Base-by-base conservation (phyloP, 2,888 invertebrate species). In the Apoderus coryli region DNA sequence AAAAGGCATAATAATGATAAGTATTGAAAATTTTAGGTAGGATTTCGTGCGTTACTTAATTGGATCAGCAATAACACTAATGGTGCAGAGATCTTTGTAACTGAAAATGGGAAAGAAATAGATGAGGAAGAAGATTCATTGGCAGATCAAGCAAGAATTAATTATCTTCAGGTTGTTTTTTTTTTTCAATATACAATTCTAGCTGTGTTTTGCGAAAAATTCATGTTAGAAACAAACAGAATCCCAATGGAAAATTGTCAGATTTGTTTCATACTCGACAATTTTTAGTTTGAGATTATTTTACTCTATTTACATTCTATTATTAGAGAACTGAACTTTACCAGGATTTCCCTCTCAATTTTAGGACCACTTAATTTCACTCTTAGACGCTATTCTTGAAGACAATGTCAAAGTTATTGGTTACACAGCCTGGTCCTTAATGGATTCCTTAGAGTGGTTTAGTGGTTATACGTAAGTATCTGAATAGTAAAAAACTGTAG, bases 381-480 rank as follows among this genome's bases (percentile, higher is more conserved):
- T 34, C 10, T 22, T 29, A 53, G 2, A 34, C 27, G 68, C 70
- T 1, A 46, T 74, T 0, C 41, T 47, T 1, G 57, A 63, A 22
- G 72, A 75, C 48, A 63, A 64, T 0, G 72, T 69, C 38, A 60
- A 61, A 28, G 64, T 77, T 1, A 49, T 60, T 5, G 78, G 73
- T 0, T 86, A 82, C 47, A 69, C 76, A 1, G 69, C 72, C 31
- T 84, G 84, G 81, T 76, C 76, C 39, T 55, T 86, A 10, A 64
- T 85, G 56, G 85, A 88, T 47, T 79, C 80, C 48, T 80, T 76
- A 53, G 84, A 86, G 52, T 85, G 84, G 84, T 62, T 63, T 34
- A 61, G 65, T 24, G 85, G 84, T 14, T 84, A 67, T 49, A 69
- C 70, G 69, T 76, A 63, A 69, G 25, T 7, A n/a, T n/a, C n/a